Percentiles rank a stretch among this genome's conserved stretches.
These are phyloP conservation scores for Hydrozoanthus gracilis DNA, from an alignment of 92 coral and sea anemone species.

Conservation along the genomic window DNA sequence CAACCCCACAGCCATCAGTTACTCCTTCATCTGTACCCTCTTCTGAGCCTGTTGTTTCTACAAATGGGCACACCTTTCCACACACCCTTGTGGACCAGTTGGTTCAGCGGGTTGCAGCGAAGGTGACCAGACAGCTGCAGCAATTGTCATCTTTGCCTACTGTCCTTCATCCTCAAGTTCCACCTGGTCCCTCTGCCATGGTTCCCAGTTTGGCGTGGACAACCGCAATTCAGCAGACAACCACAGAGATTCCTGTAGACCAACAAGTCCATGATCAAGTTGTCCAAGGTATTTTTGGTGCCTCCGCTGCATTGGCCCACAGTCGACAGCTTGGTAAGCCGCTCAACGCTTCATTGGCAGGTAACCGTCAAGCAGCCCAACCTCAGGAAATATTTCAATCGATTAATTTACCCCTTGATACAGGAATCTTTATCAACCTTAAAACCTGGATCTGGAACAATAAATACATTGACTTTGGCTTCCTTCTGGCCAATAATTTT, in stretches of 20 bases:
- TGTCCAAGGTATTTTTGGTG: neutral
- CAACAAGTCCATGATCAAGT: neutral
- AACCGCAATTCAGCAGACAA: neutral
- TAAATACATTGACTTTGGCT: conserved; percentile 64
- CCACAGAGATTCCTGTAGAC: conserved; percentile 40
- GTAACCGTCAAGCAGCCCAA: conserved; percentile 30
- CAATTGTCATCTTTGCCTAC: conserved; percentile 13
- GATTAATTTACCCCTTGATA: conserved; percentile 52
- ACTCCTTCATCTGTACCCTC: neutral
- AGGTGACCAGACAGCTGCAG: conserved; percentile 40
- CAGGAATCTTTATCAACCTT: conserved; percentile 41
- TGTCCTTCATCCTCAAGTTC: neutral
- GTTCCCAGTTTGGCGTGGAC: neutral
- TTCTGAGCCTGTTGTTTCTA: neutral
- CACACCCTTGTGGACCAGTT: conserved; percentile 3
- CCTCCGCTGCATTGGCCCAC: conserved; percentile 19
- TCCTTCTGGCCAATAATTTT: conserved; percentile 45
- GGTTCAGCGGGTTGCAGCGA: conserved; percentile 15
- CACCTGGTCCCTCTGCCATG: conserved; percentile 18
- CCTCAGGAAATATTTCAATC: conserved; percentile 35
- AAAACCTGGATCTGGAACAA: conserved; percentile 59
- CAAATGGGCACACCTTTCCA: conserved; percentile 16
- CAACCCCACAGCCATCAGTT: neutral
- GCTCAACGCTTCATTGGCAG: conserved; percentile 49
- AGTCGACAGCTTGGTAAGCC: conserved; percentile 26